Evolutionary conservation across 1,140 invertebrate genomes (phyloP), one percentile per base, ranked within the genome.

Genomic region (Saccostrea glomerata): DNA sequence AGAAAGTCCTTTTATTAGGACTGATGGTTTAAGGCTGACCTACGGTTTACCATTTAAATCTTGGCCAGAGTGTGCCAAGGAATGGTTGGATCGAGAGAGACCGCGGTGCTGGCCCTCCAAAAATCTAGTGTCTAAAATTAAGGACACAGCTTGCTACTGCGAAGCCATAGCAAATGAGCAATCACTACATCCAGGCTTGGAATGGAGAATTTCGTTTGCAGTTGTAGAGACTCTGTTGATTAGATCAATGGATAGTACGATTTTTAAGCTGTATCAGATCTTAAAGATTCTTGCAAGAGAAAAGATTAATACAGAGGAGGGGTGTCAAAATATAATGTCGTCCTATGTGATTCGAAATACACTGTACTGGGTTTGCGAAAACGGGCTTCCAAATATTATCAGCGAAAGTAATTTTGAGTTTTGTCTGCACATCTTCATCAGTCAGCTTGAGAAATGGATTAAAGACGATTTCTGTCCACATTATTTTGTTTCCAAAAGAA

Each of bases 211-310:
- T 77, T 36, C 12, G 13, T 77, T 77, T 77, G 23, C 70, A 77
- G 70, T 77, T 12, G 70, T 25, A 15, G 70, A 77, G 25, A 30
- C 13, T 15, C 23, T 15, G 5, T 77, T 77, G 25, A 36, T 77
- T 15, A 13, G 30, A 15, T 77, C 70, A 25, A 30, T 77, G 70
- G 70, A 36, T 30, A 12, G 15, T 36, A 4, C 25, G 15, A 25
- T 77, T 77, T 77, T 77, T 13, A 77, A 77, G 9, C 7, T 77
- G 25, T 77, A 77, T 17, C 70, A 77, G 15, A 77, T 77, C 70
- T 77, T 77, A 36, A 77, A 77, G 30, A 77, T 77, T 77, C 70
- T 77, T 77, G 30, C 30, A 30, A 25, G 30, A 25, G 70, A 77
- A 30, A 25, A 36, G 5, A 15, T 77, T 3, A 30, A 77, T 25